These are phyloP conservation scores for Poicephalus meyeri DNA, from an alignment of 2,113 vertebrate genomes.

Conservation along the genomic window DNA sequence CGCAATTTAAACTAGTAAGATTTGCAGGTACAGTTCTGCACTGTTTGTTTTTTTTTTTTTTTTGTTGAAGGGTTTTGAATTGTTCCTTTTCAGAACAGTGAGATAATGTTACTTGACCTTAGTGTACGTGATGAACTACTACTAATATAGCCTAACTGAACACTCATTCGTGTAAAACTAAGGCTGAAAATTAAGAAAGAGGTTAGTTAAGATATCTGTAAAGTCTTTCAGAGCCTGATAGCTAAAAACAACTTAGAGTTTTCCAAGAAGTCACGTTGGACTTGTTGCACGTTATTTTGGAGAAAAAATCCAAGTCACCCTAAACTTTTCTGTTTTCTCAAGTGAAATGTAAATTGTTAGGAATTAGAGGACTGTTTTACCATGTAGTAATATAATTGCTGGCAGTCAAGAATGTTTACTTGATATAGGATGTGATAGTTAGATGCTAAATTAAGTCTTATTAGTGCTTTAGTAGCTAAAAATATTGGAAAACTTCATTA, in stretches of 20 bases:
- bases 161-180: not conserved
- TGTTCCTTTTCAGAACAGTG: not conserved
- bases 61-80: not conserved
- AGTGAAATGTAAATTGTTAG: not conserved
- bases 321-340: not conserved
- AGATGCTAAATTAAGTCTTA: not conserved
- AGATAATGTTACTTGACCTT: not conserved
- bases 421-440: not conserved
- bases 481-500: not conserved
- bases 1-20: not conserved
- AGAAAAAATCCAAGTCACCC: not conserved
- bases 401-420: not conserved
- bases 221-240: not conserved
- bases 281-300: not conserved
- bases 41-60: not conserved
- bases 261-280: not conserved
- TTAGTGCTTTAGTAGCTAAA: not conserved
- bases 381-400: not conserved
- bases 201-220: not conserved
- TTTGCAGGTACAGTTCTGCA: conserved; percentile 10
- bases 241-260: not conserved
- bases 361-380: not conserved
- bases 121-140: not conserved
- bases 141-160: not conserved
- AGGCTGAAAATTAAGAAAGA: not conserved